Evolutionary conservation across 2,797 vertebrate genomes (phyloP).

Genomic region (Aselliscus stoliczkanus): DNA sequence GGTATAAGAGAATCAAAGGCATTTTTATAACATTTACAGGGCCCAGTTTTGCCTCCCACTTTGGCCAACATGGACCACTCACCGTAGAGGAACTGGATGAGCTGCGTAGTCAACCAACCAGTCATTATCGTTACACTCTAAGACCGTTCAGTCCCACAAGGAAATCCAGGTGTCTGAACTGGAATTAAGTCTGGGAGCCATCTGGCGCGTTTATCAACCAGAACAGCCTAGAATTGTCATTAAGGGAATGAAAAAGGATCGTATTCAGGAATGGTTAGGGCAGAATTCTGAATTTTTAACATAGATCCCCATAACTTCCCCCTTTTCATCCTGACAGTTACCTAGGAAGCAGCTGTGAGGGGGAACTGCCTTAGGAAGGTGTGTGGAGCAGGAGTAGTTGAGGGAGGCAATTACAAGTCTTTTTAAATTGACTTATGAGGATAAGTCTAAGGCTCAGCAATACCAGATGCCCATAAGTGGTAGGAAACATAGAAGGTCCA

Average conservation of each 20-base stretch:
- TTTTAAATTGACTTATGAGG: background rate
- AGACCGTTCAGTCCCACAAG: background rate
- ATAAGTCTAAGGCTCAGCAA: background rate
- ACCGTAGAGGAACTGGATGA: background rate
- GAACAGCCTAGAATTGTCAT: background rate
- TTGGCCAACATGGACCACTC: background rate
- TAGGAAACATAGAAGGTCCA: background rate
- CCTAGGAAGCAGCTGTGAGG: background rate
- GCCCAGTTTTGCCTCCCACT: background rate
- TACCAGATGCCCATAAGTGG: background rate
- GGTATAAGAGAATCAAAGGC: background rate
- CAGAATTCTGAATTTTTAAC: background rate
- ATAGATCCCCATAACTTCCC: background rate
- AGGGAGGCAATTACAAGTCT: background rate
- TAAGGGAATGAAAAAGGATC: background rate
- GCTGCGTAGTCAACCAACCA: background rate
- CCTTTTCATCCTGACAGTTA: background rate
- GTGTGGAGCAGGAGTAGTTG: background rate
- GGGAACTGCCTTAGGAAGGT: background rate
- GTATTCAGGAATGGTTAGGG: background rate
- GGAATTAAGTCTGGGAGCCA: background rate
- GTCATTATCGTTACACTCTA: background rate
- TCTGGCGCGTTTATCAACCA: background rate
- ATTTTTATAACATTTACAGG: background rate
- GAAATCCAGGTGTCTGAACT: background rate